Percentiles rank a stretch among this genome's conserved stretches.
Conservation (phyloP, 2,113 vertebrate genomes). For the Apteryx mantelli region DNA sequence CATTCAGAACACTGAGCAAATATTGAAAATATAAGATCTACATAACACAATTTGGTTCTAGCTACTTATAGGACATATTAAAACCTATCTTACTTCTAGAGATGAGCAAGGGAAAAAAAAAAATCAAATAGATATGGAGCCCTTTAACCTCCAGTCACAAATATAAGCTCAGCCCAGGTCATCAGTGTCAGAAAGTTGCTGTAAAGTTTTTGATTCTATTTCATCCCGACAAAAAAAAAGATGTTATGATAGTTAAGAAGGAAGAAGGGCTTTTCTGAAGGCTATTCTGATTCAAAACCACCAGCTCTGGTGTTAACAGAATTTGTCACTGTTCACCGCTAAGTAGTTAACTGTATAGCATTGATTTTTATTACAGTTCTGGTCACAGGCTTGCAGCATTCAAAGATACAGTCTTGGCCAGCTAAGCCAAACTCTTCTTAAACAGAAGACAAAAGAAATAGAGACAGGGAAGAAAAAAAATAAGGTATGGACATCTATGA, state of each 20-base stretch:
- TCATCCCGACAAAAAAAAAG: background rate
- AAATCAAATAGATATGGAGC: background rate
- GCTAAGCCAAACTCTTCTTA: background rate
- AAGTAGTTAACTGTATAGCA: background rate
- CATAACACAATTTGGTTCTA: background rate
- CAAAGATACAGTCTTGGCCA: background rate
- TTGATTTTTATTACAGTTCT: background rate
- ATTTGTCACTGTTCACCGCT: background rate
- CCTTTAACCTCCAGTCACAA: background rate
- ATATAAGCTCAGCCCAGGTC: background rate
- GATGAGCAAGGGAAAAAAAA: background rate
- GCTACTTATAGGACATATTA: background rate
- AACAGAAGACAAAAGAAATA: background rate
- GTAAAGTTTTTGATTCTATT: background rate
- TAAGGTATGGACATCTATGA: background rate
- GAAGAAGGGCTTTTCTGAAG: background rate
- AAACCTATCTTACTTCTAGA: background rate
- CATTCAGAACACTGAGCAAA: background rate
- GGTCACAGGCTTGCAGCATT: background rate
- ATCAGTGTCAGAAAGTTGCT: background rate
- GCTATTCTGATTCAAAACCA: background rate
- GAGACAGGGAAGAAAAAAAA: background rate
- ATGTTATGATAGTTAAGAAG: background rate
- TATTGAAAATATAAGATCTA: background rate
- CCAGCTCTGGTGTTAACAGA: background rate